phyloP scores from a whole-genome alignment of 2,113 vertebrate genomes.

The Pogonocichla stellata region DNA sequence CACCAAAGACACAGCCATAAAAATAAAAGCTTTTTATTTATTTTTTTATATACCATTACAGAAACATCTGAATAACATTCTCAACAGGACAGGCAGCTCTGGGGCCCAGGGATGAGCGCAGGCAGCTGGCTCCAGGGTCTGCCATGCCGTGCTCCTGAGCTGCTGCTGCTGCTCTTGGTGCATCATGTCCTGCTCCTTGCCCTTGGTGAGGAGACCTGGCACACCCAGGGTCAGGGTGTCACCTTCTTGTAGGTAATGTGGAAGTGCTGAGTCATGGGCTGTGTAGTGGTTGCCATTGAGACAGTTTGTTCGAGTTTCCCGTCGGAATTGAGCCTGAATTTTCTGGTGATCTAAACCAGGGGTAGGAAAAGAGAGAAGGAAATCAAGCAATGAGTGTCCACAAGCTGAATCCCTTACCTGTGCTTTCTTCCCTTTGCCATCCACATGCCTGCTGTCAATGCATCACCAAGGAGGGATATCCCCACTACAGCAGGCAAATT shows the following conservation, averaged over 20 bases:
- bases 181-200: background rate
- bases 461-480: background rate
- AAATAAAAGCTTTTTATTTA: conserved; percentile 81
- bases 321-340: conserved; percentile 87
- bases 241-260: conserved; percentile 87
- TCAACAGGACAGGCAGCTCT: background rate
- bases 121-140: background rate
- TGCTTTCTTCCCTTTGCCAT: background rate
- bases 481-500: background rate
- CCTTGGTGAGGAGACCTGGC: background rate
- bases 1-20: conserved; percentile 54
- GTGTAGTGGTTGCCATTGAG: conserved; percentile 91
- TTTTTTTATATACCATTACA: conserved; percentile 61
- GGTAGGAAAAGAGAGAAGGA: background rate
- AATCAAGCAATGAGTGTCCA: background rate
- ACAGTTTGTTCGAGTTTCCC: conserved; percentile 93
- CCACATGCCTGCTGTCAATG: background rate
- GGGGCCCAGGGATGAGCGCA: fast-evolving
- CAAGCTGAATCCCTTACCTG: background rate
- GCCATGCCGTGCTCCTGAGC: background rate
- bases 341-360: conserved; percentile 82
- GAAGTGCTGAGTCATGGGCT: conserved; percentile 89
- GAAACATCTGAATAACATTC: conserved; percentile 42
- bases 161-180: background rate
- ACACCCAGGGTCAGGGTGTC: conserved; percentile 57